Percentiles rank a stretch among this genome's conserved stretches.
These are phyloP conservation scores for Sitobion miscanthi DNA, from an alignment of 1,140 invertebrate genomes.

Conservation along the genomic window DNA sequence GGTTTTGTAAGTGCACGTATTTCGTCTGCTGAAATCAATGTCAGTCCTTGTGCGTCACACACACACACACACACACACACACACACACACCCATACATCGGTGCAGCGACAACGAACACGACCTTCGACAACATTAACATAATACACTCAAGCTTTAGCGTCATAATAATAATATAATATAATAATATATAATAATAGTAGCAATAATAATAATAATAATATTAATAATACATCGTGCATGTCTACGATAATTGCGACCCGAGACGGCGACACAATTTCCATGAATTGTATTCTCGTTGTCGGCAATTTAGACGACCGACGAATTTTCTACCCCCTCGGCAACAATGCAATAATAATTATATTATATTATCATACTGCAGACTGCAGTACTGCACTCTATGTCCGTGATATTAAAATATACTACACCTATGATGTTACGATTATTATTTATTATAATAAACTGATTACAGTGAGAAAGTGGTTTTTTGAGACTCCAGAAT, in stretches of 20 bases:
- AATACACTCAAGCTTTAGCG: neutral
- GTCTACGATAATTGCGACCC: neutral
- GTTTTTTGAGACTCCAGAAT: neutral
- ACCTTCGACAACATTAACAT: conserved; percentile 44
- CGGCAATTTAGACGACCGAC: neutral
- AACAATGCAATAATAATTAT: neutral
- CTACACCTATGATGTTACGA: no score
- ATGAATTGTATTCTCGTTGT: conserved; percentile 31
- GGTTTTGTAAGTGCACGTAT: conserved; percentile 2
- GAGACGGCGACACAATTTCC: neutral
- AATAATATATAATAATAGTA: conserved; percentile 1
- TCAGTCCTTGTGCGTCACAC: conserved; percentile 31
- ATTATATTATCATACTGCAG: neutral
- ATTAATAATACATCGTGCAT: neutral
- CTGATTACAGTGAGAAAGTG: neutral
- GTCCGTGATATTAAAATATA: neutral
- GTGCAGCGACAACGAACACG: neutral
- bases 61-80: neutral
- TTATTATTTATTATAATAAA: neutral
- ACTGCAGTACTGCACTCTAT: neutral
- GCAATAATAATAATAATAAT: neutral
- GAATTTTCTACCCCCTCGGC: neutral
- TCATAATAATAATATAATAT: conserved; percentile 26
- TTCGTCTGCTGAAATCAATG: conserved; percentile 47
- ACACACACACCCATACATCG: no score